Evolutionary conservation across 2,797 vertebrate species (phyloP), one percentile per base, ranked within the genome.

Genomic region (Paguma larvata): DNA sequence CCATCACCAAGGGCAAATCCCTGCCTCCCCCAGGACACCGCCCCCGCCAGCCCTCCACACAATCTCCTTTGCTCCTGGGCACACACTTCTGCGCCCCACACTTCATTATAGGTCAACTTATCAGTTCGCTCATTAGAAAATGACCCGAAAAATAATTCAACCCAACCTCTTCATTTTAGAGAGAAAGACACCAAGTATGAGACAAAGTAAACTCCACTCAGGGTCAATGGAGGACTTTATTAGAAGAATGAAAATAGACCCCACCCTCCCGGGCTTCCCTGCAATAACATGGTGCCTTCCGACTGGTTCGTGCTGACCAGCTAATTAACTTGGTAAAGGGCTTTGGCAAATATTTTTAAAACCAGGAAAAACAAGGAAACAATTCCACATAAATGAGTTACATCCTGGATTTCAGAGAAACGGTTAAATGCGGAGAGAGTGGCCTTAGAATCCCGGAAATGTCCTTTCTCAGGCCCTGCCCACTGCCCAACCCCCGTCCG

Each of bases 241-340:
- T 12, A 13, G 41, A 62, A 23, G 84, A 38, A n/a, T 16, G 5
- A 11, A 79, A 75, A 59, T 0, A 11, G 27, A 72, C 27, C 46
- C 15, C 41, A 6, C 18, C 38, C 3, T 41, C 44, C 41, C 0
- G 7, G 3, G 11, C 30, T 32, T 38, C 27, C 27, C 34, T 19
- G 27, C 32, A 11, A 7, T 4, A 3, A 13, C 9, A 13, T 0
- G 1, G 1, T 4, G 41, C 51, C 75, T 14, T n/a, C 0, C 25
- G 62, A 41, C 70, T 10, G 14, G 11, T 15, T 41, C 21, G 0
- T 0, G 2, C 48, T 1, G 23, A 21, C 25, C 27, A 2, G 1
- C 1, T 32, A 25, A 32, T 11, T 18, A 16, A 11, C 2, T 68
- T 4, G 34, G 38, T 46, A 4, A 75, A 16, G 46, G 72, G 21